Evolutionary conservation across 2,888 invertebrate genomes (phyloP), one percentile per base, ranked within the genome.

Genomic region (Lapara coniferarum): DNA sequence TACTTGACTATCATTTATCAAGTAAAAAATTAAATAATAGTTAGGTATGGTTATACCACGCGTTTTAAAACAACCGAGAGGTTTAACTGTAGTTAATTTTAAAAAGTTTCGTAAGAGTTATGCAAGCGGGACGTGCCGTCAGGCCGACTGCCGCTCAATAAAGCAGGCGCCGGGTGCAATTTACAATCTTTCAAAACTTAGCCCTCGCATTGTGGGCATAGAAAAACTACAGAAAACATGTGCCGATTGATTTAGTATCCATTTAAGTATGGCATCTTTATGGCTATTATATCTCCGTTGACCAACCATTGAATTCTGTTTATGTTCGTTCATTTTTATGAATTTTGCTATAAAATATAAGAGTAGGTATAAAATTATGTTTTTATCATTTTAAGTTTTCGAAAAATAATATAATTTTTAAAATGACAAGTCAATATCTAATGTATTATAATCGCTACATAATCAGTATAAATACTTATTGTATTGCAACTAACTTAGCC

Each of bases 141-240:
- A 79, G 79, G 75, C 78, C 79, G 71, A 73, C 78, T 78, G 78
- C 78, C 79, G 78, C 75, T 77, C 81, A 79, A 86, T 88, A 86
- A 87, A 88, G 75, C 83, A 85, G 75, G 84, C 86, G 81, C 83
- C 87, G 78, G 85, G 85, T 90, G 91, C 88, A 82, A 89, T 89
- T 91, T 89, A 90, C 82, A 87, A 83, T 82, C 84, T 83, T 86
- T 87, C 83, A 86, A 89, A 89, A 89, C 82, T 89, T 88, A 77
- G 80, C 77, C 84, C 73, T 78, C 75, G 72, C 72, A 73, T 69
- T 75, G 73, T 71, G 71, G 74, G 66, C 55, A 51, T 37, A 69
- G 69, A 69, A 55, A 53, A 51, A 66, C 30, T 51, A 30, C 53
- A 19, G 49, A 8, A 66, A 69, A 69, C 51, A 6, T 10, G 51